Base-by-base conservation (phyloP, 2,888 invertebrate species). In the Cabera pusaria region DNA sequence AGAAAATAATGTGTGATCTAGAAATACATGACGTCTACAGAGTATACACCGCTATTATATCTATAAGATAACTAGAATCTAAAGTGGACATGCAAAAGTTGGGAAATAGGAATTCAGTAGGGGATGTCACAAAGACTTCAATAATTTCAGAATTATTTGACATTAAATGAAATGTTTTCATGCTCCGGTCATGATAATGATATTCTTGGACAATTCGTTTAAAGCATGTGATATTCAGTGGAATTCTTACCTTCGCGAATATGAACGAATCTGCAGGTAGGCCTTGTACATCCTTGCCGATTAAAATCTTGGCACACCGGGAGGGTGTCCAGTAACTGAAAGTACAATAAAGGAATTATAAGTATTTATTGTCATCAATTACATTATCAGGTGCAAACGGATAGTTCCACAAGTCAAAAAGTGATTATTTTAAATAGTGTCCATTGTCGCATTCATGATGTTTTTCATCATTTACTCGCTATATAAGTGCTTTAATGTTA, bases 251-350 rank as follows among this genome's bases (percentile, higher is more conserved):
- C 97, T 94, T 97, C 96, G 92, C 96, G 94, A 91, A 97, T 94
- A 94, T 97, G 97, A 92, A 97, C 96, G 93, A 97, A 97, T 94
- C 96, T 97, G 96, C 97, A 97, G 93, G 96, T 96, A 91, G 95
- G 94, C 93, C 97, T 94, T 92, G 94, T 95, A 93, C 97, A 97
- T 91, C 96, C 95, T 92, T 97, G 96, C 91, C 95, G 95, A 95
- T 97, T 98, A 98, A 97, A 98, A 98, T 97, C 98, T 96, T 96
- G 97, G 98, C 96, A 98, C 95, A 97, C 97, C 96, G 95, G 98
- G 97, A 97, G 97, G 97, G 96, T 98, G 97, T 97, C 98, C 97
- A 97, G 98, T 96, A 97, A 98, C 98, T 98, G 96, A 77, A 95
- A 94, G 79, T 64, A 82, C 72, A 78, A 76, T 57, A 72, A 64